phyloP scores from a whole-genome alignment of 2,113 vertebrate species.

The Setophaga coronata region DNA sequence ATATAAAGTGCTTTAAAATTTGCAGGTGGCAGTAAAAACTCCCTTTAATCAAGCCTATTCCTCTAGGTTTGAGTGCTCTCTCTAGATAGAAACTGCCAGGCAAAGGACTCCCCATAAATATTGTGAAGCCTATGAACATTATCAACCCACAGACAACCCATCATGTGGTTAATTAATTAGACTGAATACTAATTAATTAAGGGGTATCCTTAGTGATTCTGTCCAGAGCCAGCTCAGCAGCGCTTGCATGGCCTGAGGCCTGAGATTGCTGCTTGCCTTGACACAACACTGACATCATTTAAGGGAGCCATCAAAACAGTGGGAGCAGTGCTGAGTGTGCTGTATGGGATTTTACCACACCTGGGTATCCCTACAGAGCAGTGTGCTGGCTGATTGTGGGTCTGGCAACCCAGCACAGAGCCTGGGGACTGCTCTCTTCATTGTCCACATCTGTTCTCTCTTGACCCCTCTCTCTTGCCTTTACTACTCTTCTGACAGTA shows the following conservation, averaged over 20 bases:
- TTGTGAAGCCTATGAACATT: neutral
- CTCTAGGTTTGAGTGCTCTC: neutral
- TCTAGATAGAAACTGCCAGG: neutral
- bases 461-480: neutral
- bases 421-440: neutral
- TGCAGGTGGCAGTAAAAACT: neutral
- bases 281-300: neutral
- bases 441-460: neutral
- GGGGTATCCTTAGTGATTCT: neutral
- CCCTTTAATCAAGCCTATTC: neutral
- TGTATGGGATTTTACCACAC: rapidly evolving
- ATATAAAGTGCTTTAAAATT: neutral
- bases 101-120: neutral
- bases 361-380: neutral
- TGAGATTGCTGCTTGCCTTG: neutral
- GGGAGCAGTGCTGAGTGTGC: neutral
- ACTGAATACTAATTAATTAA: conserved; percentile 39
- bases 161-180: conserved; percentile 51
- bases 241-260: neutral
- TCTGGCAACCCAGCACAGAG: neutral
- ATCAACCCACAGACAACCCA: neutral
- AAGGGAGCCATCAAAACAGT: neutral
- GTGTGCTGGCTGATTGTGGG: neutral
- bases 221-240: conserved; percentile 6
- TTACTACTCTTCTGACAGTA: neutral